Conservation (phyloP, 2,113 vertebrate genomes). For the Lanius ludovicianus region DNA sequence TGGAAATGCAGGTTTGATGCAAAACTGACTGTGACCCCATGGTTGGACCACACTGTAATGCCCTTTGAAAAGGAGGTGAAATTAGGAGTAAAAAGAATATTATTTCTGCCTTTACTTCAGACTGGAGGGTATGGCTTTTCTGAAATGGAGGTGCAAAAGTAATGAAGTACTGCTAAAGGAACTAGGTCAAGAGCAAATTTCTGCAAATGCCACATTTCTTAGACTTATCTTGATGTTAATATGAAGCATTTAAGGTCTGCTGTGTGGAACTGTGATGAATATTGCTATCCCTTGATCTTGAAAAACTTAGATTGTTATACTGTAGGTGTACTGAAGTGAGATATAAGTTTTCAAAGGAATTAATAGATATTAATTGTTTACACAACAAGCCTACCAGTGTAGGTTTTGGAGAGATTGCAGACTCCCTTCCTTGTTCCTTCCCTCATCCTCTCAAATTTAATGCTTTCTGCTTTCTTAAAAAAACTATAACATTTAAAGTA, state of each 20-base stretch:
- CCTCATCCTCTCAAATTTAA: background rate
- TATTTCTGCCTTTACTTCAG: background rate
- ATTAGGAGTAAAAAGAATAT: background rate
- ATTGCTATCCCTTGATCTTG: background rate
- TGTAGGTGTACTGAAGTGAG: background rate
- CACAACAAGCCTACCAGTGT: background rate
- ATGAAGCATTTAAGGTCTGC: background rate
- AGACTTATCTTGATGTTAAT: background rate
- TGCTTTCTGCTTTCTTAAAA: background rate
- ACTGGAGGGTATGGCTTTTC: background rate
- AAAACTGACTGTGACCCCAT: background rate
- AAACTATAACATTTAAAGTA: background rate
- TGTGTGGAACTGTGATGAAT: background rate
- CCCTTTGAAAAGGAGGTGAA: background rate
- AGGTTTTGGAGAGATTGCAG: background rate
- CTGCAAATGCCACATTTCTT: background rate
- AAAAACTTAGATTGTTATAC: background rate
- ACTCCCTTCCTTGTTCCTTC: background rate
- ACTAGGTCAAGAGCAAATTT: background rate
- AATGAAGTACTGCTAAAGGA: background rate
- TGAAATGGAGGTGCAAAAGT: background rate
- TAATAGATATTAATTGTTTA: background rate
- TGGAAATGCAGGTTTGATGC: background rate
- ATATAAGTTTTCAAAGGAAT: background rate
- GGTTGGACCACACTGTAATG: background rate